These are phyloP conservation scores for Chaetura pelagica DNA, from an alignment of 2,113 vertebrate species.

Conservation along the genomic window DNA sequence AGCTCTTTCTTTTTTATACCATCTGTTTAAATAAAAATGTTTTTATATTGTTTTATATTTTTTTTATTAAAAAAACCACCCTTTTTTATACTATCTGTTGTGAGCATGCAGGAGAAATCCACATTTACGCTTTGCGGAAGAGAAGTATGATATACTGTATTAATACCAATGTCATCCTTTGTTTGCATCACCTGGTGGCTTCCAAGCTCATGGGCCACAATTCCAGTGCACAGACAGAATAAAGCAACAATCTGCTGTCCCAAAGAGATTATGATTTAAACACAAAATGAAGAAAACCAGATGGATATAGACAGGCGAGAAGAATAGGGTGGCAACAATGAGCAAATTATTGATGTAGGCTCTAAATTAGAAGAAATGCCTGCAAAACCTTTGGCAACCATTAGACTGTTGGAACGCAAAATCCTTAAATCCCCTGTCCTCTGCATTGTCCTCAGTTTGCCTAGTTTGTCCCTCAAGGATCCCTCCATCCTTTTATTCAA, in stretches of 20 bases:
- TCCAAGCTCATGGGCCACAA: accelerated
- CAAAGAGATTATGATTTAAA: neutral
- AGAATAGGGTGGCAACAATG: constrained; percentile 9
- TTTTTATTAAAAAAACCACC: no score
- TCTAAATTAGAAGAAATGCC: neutral
- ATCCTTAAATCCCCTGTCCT: neutral
- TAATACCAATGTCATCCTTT: neutral
- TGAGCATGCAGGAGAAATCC: neutral
- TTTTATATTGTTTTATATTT: no score
- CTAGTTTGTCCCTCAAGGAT: neutral
- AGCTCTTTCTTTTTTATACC: neutral
- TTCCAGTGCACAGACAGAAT: neutral
- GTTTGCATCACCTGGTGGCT: neutral
- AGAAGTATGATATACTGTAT: neutral
- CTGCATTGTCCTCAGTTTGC: neutral
- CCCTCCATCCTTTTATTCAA: neutral
- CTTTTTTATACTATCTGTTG: neutral
- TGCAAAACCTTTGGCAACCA: constrained; percentile 20
- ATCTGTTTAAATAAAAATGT: neutral
- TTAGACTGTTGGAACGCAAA: neutral
- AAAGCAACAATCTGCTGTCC: neutral
- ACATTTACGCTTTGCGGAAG: neutral
- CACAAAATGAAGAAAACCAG: neutral
- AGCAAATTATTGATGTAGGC: neutral
- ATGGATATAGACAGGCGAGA: neutral